Conservation (phyloP, 2,888 invertebrate genomes). For the Microctonus hyperodae region DNA sequence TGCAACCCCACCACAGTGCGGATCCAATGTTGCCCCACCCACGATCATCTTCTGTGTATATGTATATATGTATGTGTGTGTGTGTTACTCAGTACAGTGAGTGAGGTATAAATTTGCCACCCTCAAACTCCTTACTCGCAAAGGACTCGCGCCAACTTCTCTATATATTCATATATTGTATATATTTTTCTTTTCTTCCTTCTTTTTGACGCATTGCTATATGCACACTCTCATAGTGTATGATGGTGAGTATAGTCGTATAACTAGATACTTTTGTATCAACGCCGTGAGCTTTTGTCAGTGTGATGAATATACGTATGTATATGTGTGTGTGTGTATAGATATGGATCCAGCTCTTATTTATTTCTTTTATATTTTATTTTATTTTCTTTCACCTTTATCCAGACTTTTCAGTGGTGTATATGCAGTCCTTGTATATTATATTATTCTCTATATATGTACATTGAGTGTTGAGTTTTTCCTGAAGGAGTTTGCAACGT, state of each 20-base stretch:
- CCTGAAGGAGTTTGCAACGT: too few species aligned
- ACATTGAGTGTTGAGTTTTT: background rate
- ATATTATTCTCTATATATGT: background rate
- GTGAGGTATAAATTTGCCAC: background rate
- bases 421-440: background rate
- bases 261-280: slow-evolving; percentile 9
- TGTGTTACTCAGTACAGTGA: background rate
- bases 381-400: too few species aligned
- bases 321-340: too few species aligned
- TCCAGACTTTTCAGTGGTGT: background rate
- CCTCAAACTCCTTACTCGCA: slow-evolving; percentile 25
- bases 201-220: slow-evolving; percentile 3
- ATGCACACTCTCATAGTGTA: too few species aligned
- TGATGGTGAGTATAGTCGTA: slow-evolving; percentile 21
- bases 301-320: slow-evolving; percentile 26
- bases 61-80: too few species aligned
- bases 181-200: slow-evolving; percentile 19
- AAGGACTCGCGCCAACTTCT: slow-evolving; percentile 35
- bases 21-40: background rate
- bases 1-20: slow-evolving; percentile 21
- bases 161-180: slow-evolving; percentile 14
- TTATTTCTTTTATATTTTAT: background rate
- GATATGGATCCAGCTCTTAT: too few species aligned
- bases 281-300: slow-evolving; percentile 16
- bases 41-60: background rate